Base-by-base conservation (phyloP, 2,113 vertebrate genomes). In the Petrocephalus zakoni region DNA sequence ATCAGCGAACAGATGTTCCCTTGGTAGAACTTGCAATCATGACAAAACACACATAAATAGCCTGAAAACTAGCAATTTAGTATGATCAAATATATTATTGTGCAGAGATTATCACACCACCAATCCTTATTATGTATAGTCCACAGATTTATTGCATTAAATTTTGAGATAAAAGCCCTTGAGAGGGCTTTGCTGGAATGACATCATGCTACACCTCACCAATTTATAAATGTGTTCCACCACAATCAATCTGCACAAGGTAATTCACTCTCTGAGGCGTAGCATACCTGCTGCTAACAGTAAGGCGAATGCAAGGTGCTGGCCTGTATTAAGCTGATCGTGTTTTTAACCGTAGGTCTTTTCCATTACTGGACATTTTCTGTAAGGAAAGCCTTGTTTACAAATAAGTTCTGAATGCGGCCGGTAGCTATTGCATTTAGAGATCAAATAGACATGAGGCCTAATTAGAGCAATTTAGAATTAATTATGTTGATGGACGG, bases 401-500 rank as follows among this genome's bases (percentile, higher is more conserved):
- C 58, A 88, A 81, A 55, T 29, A 56, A 52, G 9, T 72, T 89
- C 85, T 64, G 68, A 53, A 78, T 75, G 88, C n/a, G 64, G 46
- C n/a, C 11, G 58, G 87, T 29, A 89, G 29, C 56, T n/a, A 21
- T 82, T 86, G 55, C 56, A 89, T 49, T 75, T 89, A 58, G n/a
- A 87, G 89, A 90, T 92, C 88, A 91, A 90, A 92, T 52, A 86
- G 55, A 25, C 87, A n/a, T 7, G 21, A 37, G 75, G 47, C 13
- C 88, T 88, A 89, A 92, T 91, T 90, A 90, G 64, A 81, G 61
- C 61, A 87, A 78, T 85, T 90, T 58, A 88, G 88, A 88, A 88
- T 86, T 89, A 87, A 90, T 91, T 68, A 88, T 22, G 42, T 5
- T 81, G 37, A 81, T 22, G 9, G 46, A 17, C 0, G 6, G 0